A percentile compares a stretch with the other conserved stretches of the same genome.
Evolutionary conservation across 2,113 vertebrate genomes (phyloP).

Genomic region (Monarcha castaneiventris): DNA sequence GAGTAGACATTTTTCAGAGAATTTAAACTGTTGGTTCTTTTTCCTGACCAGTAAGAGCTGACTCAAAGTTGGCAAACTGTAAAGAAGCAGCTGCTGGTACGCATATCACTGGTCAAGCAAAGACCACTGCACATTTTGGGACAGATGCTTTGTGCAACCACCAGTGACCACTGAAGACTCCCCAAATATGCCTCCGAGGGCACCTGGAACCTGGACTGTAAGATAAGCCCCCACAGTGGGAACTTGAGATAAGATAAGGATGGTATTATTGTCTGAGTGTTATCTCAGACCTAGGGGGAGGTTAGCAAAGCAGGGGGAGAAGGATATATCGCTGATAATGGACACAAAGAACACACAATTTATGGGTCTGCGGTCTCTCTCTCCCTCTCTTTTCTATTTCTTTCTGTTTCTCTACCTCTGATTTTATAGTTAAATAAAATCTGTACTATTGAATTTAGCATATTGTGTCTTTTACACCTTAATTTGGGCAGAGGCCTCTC

Average conservation of each 20-base stretch:
- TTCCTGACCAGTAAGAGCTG: neutral
- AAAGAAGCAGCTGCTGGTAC: fast-evolving
- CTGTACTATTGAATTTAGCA: neutral
- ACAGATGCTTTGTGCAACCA: neutral
- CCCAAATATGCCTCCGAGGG: too few relatives aligned
- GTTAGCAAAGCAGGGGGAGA: neutral
- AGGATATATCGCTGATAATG: too few relatives aligned
- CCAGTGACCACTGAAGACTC: neutral
- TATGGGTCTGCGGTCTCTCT: neutral
- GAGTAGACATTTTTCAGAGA: neutral
- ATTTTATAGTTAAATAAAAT: neutral
- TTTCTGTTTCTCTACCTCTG: neutral
- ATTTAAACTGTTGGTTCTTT: neutral
- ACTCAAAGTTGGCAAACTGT: neutral
- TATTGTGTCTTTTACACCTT: neutral
- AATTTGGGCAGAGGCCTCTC: neutral
- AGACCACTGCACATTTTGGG: neutral
- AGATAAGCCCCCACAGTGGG: fast-evolving
- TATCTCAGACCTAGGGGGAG: neutral
- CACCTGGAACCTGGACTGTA: neutral
- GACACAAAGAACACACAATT: neutral
- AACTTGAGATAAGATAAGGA: neutral
- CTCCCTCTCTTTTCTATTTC: neutral
- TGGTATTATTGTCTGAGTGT: too few relatives aligned
- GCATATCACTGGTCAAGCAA: too few relatives aligned